A percentile compares a stretch with the other conserved stretches of the same genome.
These are phyloP conservation scores for Trilocha varians DNA, from an alignment of 2,888 invertebrate genomes.

Conservation along the genomic window DNA sequence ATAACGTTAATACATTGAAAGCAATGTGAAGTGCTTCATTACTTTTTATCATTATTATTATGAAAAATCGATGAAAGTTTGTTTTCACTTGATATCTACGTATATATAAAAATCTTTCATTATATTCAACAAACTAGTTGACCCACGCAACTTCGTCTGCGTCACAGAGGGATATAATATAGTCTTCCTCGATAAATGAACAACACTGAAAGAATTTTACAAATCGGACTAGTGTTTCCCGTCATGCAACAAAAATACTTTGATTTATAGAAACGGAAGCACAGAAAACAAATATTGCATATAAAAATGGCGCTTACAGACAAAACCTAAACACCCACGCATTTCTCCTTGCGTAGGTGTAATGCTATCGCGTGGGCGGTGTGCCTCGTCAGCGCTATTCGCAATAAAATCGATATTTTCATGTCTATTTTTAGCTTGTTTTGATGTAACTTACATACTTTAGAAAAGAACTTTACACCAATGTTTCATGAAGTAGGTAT, in stretches of 20 bases:
- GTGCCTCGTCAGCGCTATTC: background rate
- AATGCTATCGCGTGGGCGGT: background rate
- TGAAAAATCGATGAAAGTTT: background rate
- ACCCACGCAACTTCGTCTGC: no score
- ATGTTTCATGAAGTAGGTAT: no score
- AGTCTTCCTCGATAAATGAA: no score
- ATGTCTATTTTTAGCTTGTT: constrained; percentile 2
- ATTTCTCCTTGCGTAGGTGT: background rate
- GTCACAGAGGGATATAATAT: no score
- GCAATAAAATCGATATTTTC: background rate
- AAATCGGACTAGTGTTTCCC: no score
- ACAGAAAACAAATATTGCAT: no score
- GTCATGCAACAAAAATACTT: no score
- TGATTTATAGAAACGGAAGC: no score
- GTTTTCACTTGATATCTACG: background rate
- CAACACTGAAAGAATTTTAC: no score
- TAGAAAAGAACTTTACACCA: background rate
- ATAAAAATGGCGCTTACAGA: no score
- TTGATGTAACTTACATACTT: background rate
- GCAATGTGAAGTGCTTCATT: background rate
- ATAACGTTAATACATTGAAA: background rate
- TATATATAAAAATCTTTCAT: background rate
- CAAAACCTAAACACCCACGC: background rate
- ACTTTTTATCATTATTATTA: background rate
- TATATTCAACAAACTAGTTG: no score